Evolutionary conservation across 2,888 invertebrate species (phyloP).

Genomic region (Noctua janthina): DNA sequence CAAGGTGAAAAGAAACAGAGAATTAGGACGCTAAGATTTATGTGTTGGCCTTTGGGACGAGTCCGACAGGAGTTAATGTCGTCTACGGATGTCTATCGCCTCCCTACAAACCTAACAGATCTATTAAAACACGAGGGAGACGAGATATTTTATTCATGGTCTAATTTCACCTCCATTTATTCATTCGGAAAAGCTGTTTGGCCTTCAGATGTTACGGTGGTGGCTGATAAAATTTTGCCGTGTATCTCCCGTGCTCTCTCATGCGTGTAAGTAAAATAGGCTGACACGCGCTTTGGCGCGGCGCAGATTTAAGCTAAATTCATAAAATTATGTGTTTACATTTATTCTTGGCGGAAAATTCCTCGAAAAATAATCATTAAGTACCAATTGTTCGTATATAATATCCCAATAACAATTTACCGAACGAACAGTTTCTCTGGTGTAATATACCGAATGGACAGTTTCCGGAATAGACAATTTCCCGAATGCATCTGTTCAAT

Average conservation of each 20-base stretch:
- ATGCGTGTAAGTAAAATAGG: slow-evolving; percentile 62
- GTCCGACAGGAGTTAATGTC: slow-evolving; percentile 39
- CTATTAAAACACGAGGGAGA: slow-evolving; percentile 42
- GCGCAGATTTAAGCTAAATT: slow-evolving; percentile 22
- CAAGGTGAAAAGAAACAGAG: slow-evolving; percentile 53
- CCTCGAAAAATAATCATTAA: not conserved
- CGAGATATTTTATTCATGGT: slow-evolving; percentile 48
- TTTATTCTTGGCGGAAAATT: slow-evolving; percentile 4
- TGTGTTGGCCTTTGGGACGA: slow-evolving; percentile 24
- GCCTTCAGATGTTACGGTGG: slow-evolving; percentile 45
- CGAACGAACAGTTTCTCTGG: not conserved
- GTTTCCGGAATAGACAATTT: slow-evolving; percentile 37
- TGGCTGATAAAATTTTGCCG: slow-evolving; percentile 46
- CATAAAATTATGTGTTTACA: slow-evolving; percentile 19
- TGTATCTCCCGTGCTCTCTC: slow-evolving; percentile 37
- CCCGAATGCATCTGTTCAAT: slow-evolving; percentile 53
- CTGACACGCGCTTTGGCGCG: slow-evolving; percentile 47
- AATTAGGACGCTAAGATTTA: slow-evolving; percentile 43
- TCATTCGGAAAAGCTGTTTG: slow-evolving; percentile 53
- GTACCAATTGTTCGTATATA: not conserved
- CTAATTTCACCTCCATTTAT: slow-evolving; percentile 54
- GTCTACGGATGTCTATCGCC: slow-evolving; percentile 19
- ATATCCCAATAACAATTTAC: slow-evolving; percentile 11
- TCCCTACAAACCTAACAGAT: slow-evolving; percentile 28
- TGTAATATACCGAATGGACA: slow-evolving; percentile 6